Percentiles rank a stretch among this genome's conserved stretches.
Conservation (phyloP, 2,888 invertebrate species). For the Drosophila borealis region DNA sequence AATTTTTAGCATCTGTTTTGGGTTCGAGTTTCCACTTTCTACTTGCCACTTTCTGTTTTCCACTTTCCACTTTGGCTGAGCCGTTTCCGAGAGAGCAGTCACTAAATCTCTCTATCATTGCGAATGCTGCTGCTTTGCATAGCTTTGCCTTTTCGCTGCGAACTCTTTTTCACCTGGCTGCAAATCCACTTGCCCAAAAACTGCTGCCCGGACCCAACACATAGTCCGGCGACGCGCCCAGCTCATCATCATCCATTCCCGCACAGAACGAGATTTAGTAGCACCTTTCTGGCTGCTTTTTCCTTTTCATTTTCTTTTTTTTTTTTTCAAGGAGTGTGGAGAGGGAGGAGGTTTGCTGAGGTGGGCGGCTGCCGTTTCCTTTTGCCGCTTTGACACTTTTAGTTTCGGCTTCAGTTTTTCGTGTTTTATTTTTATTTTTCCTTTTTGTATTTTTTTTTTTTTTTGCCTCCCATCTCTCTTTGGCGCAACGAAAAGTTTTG, state of each 20-base stretch:
- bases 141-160: conserved; percentile 26
- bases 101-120: conserved; percentile 50
- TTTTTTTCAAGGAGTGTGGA: background rate
- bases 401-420: conserved; percentile 56
- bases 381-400: conserved; percentile 77
- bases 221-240: conserved; percentile 14
- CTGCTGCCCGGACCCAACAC: conserved; percentile 11
- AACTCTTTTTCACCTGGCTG: conserved; percentile 19
- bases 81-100: conserved; percentile 20
- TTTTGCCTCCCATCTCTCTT: conserved; percentile 28
- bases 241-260: conserved; percentile 30
- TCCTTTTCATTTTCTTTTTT: conserved; percentile 7
- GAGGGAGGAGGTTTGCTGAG: conserved; percentile 5
- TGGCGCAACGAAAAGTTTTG: conserved; percentile 59
- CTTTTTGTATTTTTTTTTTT: conserved; percentile 11
- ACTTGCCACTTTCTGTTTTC: background rate
- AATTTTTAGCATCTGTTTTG: conserved; percentile 39
- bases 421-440: conserved; percentile 32
- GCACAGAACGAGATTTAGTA: conserved; percentile 55
- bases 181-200: conserved; percentile 28
- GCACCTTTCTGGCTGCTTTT: conserved; percentile 36
- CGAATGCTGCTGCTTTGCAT: conserved; percentile 24
- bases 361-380: conserved; percentile 43
- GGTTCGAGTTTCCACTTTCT: conserved; percentile 1
- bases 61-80: conserved; percentile 6